Percentiles rank a stretch among this genome's conserved stretches.
Conservation (phyloP, 1,140 invertebrate species). For the Telenomus remus region DNA sequence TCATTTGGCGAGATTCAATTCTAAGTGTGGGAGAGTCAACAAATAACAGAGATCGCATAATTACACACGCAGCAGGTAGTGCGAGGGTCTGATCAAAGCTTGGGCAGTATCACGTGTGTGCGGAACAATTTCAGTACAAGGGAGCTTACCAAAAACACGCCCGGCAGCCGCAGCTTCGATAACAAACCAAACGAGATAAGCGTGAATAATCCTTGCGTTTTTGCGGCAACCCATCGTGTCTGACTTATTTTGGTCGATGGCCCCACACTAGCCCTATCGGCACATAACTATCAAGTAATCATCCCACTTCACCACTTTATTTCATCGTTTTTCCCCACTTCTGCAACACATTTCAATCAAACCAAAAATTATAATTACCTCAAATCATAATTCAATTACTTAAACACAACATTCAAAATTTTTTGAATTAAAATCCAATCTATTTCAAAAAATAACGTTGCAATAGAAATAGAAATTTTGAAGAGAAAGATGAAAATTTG, state of each 20-base stretch:
- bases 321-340: too few species aligned
- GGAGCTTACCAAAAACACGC: constrained; percentile 68
- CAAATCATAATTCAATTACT: too few species aligned
- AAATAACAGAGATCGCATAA: constrained; percentile 10
- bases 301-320: too few species aligned
- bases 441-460: too few species aligned
- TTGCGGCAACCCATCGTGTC: constrained; percentile 68
- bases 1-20: too few species aligned
- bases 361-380: too few species aligned
- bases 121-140: constrained; percentile 36
- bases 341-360: too few species aligned
- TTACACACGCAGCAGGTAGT: constrained; percentile 10
- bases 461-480: too few species aligned
- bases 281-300: too few species aligned
- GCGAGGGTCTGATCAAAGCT: constrained; percentile 24
- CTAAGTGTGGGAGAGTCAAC: neutral
- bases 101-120: neutral
- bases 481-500: too few species aligned
- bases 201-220: constrained; percentile 66
- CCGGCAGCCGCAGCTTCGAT: constrained; percentile 62
- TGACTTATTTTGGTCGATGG: constrained; percentile 57
- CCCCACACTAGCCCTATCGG: constrained; percentile 9
- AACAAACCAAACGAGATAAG: constrained; percentile 69
- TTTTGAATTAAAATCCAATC: too few species aligned
- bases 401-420: too few species aligned